Base-by-base conservation (phyloP, 2,888 invertebrate species). In the Tipula helvola region DNA sequence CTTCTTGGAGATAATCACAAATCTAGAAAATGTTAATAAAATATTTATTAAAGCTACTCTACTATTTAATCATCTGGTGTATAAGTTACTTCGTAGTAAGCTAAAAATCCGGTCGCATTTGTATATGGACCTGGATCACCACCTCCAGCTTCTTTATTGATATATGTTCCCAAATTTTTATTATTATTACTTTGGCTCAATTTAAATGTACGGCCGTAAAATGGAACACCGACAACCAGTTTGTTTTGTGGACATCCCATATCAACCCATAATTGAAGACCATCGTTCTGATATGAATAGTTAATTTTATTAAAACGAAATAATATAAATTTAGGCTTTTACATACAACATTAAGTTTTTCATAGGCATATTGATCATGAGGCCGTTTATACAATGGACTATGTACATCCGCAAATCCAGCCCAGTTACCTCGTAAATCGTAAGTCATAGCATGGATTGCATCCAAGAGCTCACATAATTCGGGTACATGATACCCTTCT, bases 401-500 rank as follows among this genome's bases (percentile, higher is more conserved):
- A 90, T 97, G 97, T 0, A 95, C 95, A 90, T 97, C 97, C 0
- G 97, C 97, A 90, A 97, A 97, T 16, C 97, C 97, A 0, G 96
- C 97, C 97, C 97, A 97, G 90, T 96, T 97, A 12, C 97, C 97
- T 87, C 97, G 93, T 85, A 97, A 93, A 91, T 97, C 97, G 90
- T 97, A 97, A 0, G 96, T 94, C 97, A 97, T 97, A 85, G 96
- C 96, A 90, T 97, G 96, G 87, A 97, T 94, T 0, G 96, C 96
- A 90, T 97, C 96, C 86, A 96, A 89, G 86, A 94, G 92, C 97
- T 95, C 93, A 94, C 97, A 97, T 86, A 97, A 92, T 90, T 97
- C 97, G 13, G 96, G 96, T 7, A 97, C 97, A 90, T 97, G 96
- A 89, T 97, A 97, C 0, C 97, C 97, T 91, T 97, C 97, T 91